Base-by-base conservation (phyloP, 2,797 vertebrate genomes). In the Poeciliopsis turneri region DNA sequence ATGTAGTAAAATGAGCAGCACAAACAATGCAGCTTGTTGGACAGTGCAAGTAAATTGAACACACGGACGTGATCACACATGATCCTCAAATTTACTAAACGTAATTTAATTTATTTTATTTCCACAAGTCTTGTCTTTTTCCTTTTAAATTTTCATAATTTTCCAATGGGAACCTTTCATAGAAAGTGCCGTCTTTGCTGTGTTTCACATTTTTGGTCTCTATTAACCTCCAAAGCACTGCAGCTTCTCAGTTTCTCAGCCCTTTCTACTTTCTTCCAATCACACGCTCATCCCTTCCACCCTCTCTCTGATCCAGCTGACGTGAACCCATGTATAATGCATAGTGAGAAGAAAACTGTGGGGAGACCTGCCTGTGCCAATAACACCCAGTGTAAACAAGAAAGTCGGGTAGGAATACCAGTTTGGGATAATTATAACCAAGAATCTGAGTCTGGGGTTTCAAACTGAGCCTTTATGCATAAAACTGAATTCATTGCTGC, bases 281-380 rank as follows among this genome's bases (percentile, higher is more conserved):
- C 76, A 36, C 51, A 71, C 68, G 75, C 81, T 71, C 77, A 85
- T 73, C 80, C 81, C 69, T 82, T 88, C 82, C 79, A 72, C 79
- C 82, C 77, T 84, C 84, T 86, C 79, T 86, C 87, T 92, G 84
- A 89, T 93, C 87, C 80, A 84, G 86, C 87, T 92, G 90, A 89
- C 86, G 90, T 80, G 83, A 89, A 80, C 80, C 76, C 93, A 96
- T 95, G 91, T 93, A 94, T 95, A 95, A 96, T 96, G 90, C 91
- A 96, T 94, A 88, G 84, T 79, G 80, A 90, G 82, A 76, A 82
- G 73, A 83, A 90, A 89, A 80, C 93, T 91, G 89, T 71, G 86
- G 88, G 88, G 79, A 92, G 88, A 90, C 80, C 88, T 92, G 94
- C 89, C 92, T 90, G 86, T 88, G 91, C 91, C 92, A 92, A 94